Evolutionary conservation across 2,888 invertebrate species (phyloP), one percentile per base, ranked within the genome.

Genomic region (Dione vanillae): DNA sequence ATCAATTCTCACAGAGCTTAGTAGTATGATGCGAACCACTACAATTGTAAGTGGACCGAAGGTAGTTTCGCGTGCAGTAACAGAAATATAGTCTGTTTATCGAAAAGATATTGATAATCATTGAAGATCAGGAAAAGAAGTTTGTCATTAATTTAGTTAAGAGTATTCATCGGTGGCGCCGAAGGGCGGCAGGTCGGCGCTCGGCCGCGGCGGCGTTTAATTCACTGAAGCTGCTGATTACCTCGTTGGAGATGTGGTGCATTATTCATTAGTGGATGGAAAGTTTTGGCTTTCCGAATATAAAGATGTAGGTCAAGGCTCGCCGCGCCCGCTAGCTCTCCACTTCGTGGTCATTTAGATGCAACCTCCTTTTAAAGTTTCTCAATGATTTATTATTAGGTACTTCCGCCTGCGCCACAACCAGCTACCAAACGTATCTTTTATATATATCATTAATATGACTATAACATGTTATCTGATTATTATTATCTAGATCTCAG

Each of bases 281-380:
- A 87, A 87, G 85, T 87, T 87, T 86, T 70, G 80, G 73, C 80
- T 85, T 81, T 82, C 77, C 78, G 85, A 85, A 85, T 86, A 84
- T 83, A 79, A 85, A 86, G 79, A 88, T 84, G 85, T 84, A 78
- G 84, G 86, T 85, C 86, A 86, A 83, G 87, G 84, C 83, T 77
- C 76, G 64, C 47, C 65, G 72, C 73, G 71, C 70, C 75, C 70
- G 77, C 71, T 64, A 72, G 71, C 75, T 73, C 75, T 72, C 73
- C 75, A 75, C 82, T 79, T 76, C 73, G 12, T 75, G 79, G 51
- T 76, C 76, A 78, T 83, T 84, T 78, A 83, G 78, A 82, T 83
- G 81, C 84, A 85, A 84, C 84, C 85, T 85, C 81, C 76, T 80
- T 85, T 83, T 78, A 75, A 64, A 64, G 81, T 69, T 80, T 81